These are phyloP conservation scores for Epinephelus awoara DNA, from an alignment of 2,797 vertebrate genomes.

Conservation along the genomic window DNA sequence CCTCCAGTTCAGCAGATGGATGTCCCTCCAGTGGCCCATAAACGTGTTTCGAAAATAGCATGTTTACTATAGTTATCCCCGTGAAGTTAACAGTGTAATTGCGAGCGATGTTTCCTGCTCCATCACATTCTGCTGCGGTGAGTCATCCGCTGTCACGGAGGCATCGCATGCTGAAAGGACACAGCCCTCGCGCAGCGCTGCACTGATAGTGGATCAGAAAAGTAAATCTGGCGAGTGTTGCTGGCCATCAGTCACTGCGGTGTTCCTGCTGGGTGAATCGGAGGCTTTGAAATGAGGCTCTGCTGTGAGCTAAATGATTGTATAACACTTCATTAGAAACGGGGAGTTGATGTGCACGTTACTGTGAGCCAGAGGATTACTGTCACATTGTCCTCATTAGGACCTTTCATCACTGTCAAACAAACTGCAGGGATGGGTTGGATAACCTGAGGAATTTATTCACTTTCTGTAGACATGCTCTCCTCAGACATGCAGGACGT, in stretches of 20 bases:
- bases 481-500: neutral
- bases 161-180: constrained; percentile 38
- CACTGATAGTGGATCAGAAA: constrained; percentile 39
- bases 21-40: constrained; percentile 63
- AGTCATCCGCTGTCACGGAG: constrained; percentile 57
- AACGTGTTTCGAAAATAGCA: constrained; percentile 71
- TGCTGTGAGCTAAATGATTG: constrained; percentile 24
- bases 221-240: constrained; percentile 36
- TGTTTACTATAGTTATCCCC: constrained; percentile 67
- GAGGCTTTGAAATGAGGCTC: constrained; percentile 60
- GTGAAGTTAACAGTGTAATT: constrained; percentile 53
- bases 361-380: constrained; percentile 48
- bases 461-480: neutral
- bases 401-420: constrained; percentile 54
- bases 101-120: constrained; percentile 56
- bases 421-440: constrained; percentile 23
- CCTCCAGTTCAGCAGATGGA: constrained; percentile 64
- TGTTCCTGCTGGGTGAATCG: constrained; percentile 47
- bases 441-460: constrained; percentile 30
- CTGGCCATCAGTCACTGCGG: constrained; percentile 43
- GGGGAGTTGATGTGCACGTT: constrained; percentile 30
- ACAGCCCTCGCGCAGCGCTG: constrained; percentile 7
- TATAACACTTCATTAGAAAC: constrained; percentile 57
- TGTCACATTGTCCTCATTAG: constrained; percentile 75
- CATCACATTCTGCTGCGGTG: constrained; percentile 60